Evolutionary conservation across 1,140 invertebrate species (phyloP), one percentile per base, ranked within the genome.

Genomic region (Phymorhynchus buccinoides): DNA sequence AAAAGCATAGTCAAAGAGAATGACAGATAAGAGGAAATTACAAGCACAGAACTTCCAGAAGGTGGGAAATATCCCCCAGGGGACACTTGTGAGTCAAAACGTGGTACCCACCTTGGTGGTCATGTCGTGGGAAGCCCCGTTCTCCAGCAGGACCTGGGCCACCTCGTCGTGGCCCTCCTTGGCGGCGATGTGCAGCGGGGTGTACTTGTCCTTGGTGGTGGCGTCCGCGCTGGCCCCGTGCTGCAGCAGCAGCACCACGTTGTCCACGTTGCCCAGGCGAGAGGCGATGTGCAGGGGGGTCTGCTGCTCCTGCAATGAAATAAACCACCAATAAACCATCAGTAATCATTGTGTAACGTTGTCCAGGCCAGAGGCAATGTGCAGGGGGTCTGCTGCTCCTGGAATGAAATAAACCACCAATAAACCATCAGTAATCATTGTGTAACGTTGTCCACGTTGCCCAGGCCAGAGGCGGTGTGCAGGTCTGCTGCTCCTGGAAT

Each of bases 141-240:
- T 97, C 90, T 99, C 99, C 56, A 99, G 95, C 16, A 99, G 95
- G 87, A 98, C 96, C 78, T 96, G 96, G n/a, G 97, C 98, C 62
- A 99, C 98, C 95, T 99, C 97, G 92, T 98, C 97, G 80, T 94
- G 92, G 22, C 97, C 98, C 94, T 99, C 98, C 94, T 99, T 99
- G 77, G 98, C 97, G 44, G 99, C 99, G 86, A 99, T 99, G 93
- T 99, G 99, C 37, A 99, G 94, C 0, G 99, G 97, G 9, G 98
- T 99, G 94, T 99, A 99, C 94, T 98, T 96, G 92, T 99, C 93
- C 87, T 93, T 93, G 83, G 93, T 93, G 39, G 90, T 89, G 56
- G 93, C 91, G 86, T 93, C 91, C 6, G 92, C 90, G 44, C 88
- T 88, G 16, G 93, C 92, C 3, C 92, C 93, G 86, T 93, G 92